Evolutionary conservation across 2,888 invertebrate genomes (phyloP), one percentile per base, ranked within the genome.

Genomic region (Thysanoteuthis rhombus): DNA sequence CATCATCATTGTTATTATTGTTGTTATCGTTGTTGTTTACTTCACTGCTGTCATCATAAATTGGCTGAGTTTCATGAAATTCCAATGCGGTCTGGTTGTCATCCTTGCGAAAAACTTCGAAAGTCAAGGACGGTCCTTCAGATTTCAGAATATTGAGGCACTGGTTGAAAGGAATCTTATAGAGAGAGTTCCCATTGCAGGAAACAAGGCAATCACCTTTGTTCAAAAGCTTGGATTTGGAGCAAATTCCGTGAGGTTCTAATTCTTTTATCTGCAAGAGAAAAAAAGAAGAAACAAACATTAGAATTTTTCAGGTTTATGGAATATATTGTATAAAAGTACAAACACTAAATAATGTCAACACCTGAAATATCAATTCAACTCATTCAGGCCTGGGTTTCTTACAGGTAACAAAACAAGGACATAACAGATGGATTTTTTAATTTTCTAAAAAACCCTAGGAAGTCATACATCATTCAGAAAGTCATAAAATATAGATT

Each of bases 201-300:
- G 98, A 98, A 28, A 99, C 98, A 94, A 99, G 98, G 97, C 99
- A 98, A 97, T 99, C 99, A 32, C 98, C 98, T 94, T 98, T 98
- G 95, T 98, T 98, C 94, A 99, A 97, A 95, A 98, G 98, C 39
- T 98, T 98, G 97, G 98, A 98, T 97, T 98, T 98, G 10, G 96
- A 95, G 93, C 96, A 96, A n/a, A 95, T 95, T 89, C 96, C 96
- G 94, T 95, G 95, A 19, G 96, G 95, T 42, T 96, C 94, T 39
- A 96, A 94, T 90, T 96, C 93, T 94, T 96, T 96, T 32, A 96
- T 95, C 96, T 96, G 96, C 45, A 95, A 95, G 94, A 91, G 94
- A 52, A 93, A 92, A 93, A 90, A 93, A 90, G 40, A 91, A 92
- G 39, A 90, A 19, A 32, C 28, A 42, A 22, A 40, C 25, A 90